These are phyloP conservation scores for Sitta europaea DNA, from an alignment of 2,113 vertebrate species.

Conservation along the genomic window DNA sequence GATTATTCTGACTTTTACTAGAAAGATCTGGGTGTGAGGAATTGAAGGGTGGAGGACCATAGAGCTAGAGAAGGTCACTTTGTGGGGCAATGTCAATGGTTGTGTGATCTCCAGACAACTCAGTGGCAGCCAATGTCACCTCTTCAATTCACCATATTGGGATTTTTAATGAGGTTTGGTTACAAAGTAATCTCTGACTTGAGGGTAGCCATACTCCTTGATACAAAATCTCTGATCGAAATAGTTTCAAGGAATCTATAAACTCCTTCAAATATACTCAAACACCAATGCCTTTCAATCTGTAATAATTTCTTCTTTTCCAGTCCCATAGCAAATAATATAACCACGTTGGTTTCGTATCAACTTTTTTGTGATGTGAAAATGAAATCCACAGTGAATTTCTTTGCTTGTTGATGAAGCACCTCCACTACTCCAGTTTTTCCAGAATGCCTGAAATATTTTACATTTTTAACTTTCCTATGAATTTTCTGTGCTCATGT, in stretches of 20 bases:
- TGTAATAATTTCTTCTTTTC: neutral
- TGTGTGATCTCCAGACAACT: neutral
- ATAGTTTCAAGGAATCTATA: neutral
- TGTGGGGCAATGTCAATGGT: neutral
- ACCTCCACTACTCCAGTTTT: neutral
- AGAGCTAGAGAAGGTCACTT: neutral
- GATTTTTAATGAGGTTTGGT: neutral
- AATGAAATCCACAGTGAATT: neutral
- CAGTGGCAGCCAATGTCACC: neutral
- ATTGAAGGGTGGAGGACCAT: neutral
- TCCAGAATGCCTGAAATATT: neutral
- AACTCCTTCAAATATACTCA: neutral
- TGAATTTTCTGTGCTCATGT: neutral
- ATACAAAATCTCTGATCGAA: neutral
- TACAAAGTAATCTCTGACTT: neutral
- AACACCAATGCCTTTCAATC: neutral
- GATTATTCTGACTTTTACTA: neutral
- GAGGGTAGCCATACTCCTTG: neutral
- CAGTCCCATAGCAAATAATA: neutral
- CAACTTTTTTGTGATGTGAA: neutral
- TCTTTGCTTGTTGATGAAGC: neutral
- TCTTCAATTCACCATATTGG: neutral
- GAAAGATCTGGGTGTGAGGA: neutral
- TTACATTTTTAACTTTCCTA: neutral
- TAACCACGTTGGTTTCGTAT: neutral